A percentile compares a stretch with the other conserved stretches of the same genome.
phyloP scores from a whole-genome alignment of 2,888 invertebrate genomes.

The Chymomyza fuscimana region DNA sequence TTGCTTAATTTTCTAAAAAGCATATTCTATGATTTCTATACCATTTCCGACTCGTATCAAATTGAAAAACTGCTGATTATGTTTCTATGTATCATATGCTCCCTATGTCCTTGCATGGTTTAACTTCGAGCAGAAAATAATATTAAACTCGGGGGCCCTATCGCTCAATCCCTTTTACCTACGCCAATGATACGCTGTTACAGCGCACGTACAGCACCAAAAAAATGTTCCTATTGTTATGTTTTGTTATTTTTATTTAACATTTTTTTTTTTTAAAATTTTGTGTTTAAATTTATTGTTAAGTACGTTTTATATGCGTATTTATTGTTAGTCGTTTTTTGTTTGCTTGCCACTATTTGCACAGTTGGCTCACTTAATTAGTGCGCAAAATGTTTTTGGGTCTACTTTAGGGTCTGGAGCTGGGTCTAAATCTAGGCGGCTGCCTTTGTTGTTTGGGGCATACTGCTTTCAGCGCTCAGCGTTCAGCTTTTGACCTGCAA shows the following conservation, averaged over 20 bases:
- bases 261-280: neutral
- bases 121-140: too few relatives aligned
- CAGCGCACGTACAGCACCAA: neutral
- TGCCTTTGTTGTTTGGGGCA: neutral
- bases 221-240: neutral
- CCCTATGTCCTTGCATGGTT: too few relatives aligned
- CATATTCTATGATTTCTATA: too few relatives aligned
- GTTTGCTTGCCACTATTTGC: constrained; percentile 39
- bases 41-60: too few relatives aligned
- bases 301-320: neutral
- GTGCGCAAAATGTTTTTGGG: constrained; percentile 16
- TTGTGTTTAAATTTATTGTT: constrained; percentile 6
- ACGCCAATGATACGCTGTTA: too few relatives aligned
- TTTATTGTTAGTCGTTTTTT: neutral
- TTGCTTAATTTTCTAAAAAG: too few relatives aligned
- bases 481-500: neutral
- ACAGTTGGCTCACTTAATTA: constrained; percentile 46
- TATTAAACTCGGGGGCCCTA: too few relatives aligned
- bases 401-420: neutral
- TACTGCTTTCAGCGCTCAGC: neutral
- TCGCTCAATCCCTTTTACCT: too few relatives aligned
- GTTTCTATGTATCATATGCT: too few relatives aligned
- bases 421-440: neutral
- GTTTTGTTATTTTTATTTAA: neutral
- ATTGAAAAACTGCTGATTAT: too few relatives aligned